Evolutionary conservation across 2,888 invertebrate species (phyloP).

Genomic region (Dichetophora obliterata): DNA sequence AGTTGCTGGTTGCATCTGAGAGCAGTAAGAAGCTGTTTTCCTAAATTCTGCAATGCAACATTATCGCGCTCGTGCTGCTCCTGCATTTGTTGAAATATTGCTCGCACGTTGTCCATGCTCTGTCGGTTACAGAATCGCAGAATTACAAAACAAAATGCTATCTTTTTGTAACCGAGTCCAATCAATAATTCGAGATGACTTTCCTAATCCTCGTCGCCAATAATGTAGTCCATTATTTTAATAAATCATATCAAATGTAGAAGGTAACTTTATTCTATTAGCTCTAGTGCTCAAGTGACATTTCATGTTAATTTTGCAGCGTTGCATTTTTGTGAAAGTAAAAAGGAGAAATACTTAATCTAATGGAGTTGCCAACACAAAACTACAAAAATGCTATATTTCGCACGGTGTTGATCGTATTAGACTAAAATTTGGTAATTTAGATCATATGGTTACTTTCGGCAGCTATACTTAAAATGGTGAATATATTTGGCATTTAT

Average conservation of each 20-base stretch:
- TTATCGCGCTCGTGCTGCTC: slow-evolving; percentile 33
- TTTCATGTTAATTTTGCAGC: neutral
- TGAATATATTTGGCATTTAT: too few species aligned
- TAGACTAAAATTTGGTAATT: too few species aligned
- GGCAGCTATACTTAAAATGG: too few species aligned
- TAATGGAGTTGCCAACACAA: neutral
- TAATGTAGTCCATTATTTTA: too few species aligned
- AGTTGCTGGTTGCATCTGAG: neutral
- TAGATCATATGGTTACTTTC: too few species aligned
- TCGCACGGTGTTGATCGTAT: too few species aligned
- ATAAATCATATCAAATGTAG: too few species aligned
- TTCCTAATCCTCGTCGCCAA: slow-evolving; percentile 34
- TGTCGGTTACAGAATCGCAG: neutral
- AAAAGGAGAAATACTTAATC: too few species aligned
- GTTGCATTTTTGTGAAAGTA: too few species aligned
- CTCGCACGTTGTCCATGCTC: neutral
- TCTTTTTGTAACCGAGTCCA: neutral
- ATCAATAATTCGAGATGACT: neutral
- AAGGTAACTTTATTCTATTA: too few species aligned
- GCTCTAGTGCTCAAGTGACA: neutral
- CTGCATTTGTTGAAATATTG: slow-evolving; percentile 21
- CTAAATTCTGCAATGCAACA: slow-evolving; percentile 21
- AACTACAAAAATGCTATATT: too few species aligned
- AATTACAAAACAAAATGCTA: too few species aligned
- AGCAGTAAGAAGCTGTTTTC: neutral